phyloP scores from a whole-genome alignment of 2,888 invertebrate genomes.

The Blastobasis adustella region DNA sequence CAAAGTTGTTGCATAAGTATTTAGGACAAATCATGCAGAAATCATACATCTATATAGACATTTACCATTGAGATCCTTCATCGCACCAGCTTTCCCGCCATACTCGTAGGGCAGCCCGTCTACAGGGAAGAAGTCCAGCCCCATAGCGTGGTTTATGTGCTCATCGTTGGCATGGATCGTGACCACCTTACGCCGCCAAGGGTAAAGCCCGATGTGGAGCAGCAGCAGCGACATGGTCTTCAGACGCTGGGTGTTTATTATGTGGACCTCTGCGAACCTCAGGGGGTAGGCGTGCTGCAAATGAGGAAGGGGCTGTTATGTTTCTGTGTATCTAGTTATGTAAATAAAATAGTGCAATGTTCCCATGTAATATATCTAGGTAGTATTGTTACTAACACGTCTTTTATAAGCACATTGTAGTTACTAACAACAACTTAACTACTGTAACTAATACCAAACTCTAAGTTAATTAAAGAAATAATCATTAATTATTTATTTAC shows the following conservation, averaged over 20 bases:
- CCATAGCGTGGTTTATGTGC: slow-evolving; percentile 46
- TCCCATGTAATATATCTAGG: no score
- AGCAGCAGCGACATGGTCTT: slow-evolving; percentile 80
- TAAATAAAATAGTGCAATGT: no score
- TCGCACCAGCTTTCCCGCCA: slow-evolving; percentile 85
- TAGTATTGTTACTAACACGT: no score
- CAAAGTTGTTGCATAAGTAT: no score
- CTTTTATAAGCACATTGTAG: no score
- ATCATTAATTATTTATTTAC: no score
- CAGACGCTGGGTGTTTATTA: slow-evolving; percentile 83
- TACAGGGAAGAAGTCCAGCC: slow-evolving; percentile 78
- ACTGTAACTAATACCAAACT: no score
- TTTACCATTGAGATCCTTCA: slow-evolving; percentile 83
- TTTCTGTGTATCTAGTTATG: background rate
- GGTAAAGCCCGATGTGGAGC: slow-evolving; percentile 56
- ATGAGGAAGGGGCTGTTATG: background rate
- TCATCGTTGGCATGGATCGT: slow-evolving; percentile 46
- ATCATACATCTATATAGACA: no score
- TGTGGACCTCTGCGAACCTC: slow-evolving; percentile 87
- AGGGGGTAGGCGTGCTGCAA: slow-evolving; percentile 87
- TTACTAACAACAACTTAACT: no score
- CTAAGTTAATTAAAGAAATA: no score
- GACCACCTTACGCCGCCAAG: slow-evolving; percentile 58
- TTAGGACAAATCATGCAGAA: no score
- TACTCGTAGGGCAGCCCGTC: slow-evolving; percentile 87